phyloP scores from a whole-genome alignment of 2,888 invertebrate species.

The Eumerus sabulonum region DNA sequence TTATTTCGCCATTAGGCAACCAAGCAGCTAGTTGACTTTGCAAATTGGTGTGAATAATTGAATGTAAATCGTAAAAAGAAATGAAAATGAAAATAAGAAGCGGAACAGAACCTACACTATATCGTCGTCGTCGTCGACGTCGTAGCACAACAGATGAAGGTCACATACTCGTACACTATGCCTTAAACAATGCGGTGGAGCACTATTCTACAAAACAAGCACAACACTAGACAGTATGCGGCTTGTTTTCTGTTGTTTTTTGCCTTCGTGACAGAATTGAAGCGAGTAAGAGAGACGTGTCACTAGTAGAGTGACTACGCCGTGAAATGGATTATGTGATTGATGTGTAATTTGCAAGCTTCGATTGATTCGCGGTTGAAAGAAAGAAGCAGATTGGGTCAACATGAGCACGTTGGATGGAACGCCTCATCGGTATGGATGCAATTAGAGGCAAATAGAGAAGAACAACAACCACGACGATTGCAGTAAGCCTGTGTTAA shows the following conservation, averaged over 20 bases:
- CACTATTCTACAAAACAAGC: too few relatives aligned
- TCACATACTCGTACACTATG: constrained; percentile 11
- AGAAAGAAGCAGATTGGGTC: too few relatives aligned
- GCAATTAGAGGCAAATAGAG: constrained; percentile 14
- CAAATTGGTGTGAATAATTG: constrained; percentile 54
- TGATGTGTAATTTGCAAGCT: constrained; percentile 25
- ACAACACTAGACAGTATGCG: too few relatives aligned
- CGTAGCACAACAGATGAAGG: constrained; percentile 23
- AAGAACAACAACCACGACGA: constrained; percentile 17
- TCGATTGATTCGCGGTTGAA: too few relatives aligned
- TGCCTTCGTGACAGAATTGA: too few relatives aligned
- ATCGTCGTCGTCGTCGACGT: too few relatives aligned
- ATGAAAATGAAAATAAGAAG: too few relatives aligned
- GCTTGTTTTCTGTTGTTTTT: too few relatives aligned
- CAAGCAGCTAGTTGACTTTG: constrained; percentile 35
- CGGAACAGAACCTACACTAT: too few relatives aligned
- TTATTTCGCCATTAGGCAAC: constrained; percentile 10
- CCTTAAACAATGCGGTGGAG: too few relatives aligned
- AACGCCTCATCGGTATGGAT: constrained; percentile 7
- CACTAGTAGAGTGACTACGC: background rate
- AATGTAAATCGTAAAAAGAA: constrained; percentile 6
- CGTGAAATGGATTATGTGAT: constrained; percentile 46
- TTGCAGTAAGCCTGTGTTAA: constrained; percentile 50
- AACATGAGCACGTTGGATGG: too few relatives aligned
- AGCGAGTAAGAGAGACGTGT: too few relatives aligned